Conservation (phyloP, 2,888 invertebrate species). For the Dioctria rufipes region DNA sequence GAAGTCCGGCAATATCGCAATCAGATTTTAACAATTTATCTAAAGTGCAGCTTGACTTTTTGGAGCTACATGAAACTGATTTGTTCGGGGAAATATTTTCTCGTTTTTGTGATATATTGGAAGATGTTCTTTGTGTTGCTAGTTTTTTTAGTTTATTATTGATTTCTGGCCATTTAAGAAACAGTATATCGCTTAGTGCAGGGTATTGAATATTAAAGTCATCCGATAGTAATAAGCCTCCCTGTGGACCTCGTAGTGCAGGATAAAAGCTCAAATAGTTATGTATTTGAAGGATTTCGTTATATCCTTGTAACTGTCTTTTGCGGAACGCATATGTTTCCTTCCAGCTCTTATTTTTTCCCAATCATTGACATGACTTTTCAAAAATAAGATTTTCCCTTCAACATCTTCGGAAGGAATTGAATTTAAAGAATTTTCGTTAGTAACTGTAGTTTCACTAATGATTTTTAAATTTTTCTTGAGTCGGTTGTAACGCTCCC, state of each 20-base stretch:
- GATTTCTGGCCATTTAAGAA: constrained; percentile 30
- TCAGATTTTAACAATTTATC: not conserved
- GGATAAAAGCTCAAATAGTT: constrained; percentile 7
- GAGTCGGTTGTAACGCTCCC: constrained; percentile 8
- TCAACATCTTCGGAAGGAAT: too few species aligned
- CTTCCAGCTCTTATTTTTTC: constrained; percentile 17
- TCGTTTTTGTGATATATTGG: too few species aligned
- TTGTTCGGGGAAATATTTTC: not conserved
- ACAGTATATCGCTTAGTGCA: constrained; percentile 6
- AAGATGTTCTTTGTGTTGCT: not conserved
- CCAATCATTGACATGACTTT: too few species aligned
- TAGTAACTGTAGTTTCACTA: not conserved
- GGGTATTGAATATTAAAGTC: constrained; percentile 23
- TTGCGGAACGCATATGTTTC: not conserved
- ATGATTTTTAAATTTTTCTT: constrained; percentile 8
- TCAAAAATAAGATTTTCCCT: too few species aligned
- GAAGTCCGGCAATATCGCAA: not conserved
- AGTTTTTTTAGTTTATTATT: constrained; percentile 15
- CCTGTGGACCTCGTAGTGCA: constrained; percentile 2
- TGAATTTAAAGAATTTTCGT: not conserved
- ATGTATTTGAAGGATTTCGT: constrained; percentile 3
- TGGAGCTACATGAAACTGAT: not conserved
- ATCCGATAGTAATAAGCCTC: constrained; percentile 4
- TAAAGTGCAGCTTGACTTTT: not conserved
- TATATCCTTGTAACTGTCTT: constrained; percentile 7